Percentiles rank a stretch among this genome's conserved stretches.
Conservation (phyloP, 35 echinoderm and acorn worm genomes). For the Apostichopus parvimensis region DNA sequence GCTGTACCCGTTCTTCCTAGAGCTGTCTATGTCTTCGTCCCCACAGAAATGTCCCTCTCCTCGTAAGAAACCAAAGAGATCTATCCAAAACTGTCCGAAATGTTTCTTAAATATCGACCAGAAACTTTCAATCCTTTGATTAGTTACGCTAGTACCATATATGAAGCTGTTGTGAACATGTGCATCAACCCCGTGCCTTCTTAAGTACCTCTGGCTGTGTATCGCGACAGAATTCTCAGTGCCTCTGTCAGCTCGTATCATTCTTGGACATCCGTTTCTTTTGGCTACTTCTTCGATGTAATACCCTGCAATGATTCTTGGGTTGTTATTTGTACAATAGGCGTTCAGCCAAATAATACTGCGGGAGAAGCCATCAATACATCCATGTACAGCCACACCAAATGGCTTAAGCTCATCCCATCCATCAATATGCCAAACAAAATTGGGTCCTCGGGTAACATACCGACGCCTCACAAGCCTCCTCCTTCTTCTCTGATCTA, state of each 20-base stretch:
- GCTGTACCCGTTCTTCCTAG: background rate
- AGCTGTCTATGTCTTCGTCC: too few species aligned
- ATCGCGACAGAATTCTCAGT: too few species aligned
- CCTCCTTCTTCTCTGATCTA: constrained; percentile 16
- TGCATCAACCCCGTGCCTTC: too few species aligned
- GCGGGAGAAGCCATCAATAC: background rate
- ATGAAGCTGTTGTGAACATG: too few species aligned
- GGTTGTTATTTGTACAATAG: constrained; percentile 18
- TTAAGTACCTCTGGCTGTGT: too few species aligned
- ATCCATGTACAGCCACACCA: background rate
- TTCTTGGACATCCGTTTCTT: constrained; percentile 7
- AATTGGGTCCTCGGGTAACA: constrained; percentile 9
- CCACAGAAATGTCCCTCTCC: background rate
- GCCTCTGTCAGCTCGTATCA: background rate
- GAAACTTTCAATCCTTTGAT: constrained; percentile 24
- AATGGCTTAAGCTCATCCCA: background rate
- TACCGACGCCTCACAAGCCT: constrained; percentile 2
- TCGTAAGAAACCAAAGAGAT: background rate
- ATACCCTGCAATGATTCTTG: constrained; percentile 10
- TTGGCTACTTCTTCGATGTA: background rate
- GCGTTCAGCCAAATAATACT: constrained; percentile 22
- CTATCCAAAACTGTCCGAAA: constrained; percentile 7
- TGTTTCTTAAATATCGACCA: constrained; percentile 10
- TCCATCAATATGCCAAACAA: constrained; percentile 18
- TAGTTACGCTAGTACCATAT: too few species aligned